Evolutionary conservation across 2,888 invertebrate genomes (phyloP), one percentile per base, ranked within the genome.

Genomic region (Agrypnus murinus): DNA sequence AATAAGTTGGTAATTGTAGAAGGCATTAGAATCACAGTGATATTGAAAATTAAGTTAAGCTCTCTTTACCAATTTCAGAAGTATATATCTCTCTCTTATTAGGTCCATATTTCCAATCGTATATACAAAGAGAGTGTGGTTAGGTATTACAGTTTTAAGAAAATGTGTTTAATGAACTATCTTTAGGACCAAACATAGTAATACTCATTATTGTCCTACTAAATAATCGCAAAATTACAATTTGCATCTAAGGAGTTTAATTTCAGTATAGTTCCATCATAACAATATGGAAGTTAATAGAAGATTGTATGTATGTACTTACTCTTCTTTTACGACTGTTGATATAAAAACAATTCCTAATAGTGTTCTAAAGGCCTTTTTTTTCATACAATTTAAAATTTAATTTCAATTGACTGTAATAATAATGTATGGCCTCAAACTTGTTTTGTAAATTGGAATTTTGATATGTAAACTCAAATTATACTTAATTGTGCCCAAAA

Each of bases 11-110:
- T 76, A 71, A 74, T 72, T 65, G 57, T 78, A 79, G 81, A 81
- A 81, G 82, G 82, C 81, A 79, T 82, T 82, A 80, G 80, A 80
- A 83, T 83, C 83, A 83, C 82, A 83, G 82, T 83, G 81, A 81
- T 77, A 79, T 78, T 75, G 59, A 71, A 69, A 67, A 65, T 48
- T 55, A 48, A 58, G 46, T 19, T 66, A 66, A 62, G 63, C 62
- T 50, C 66, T 50, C 60, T 59, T 58, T 19, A 53, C 8, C n/a
- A 36, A 36, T 50, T 34, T 38, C 32, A 38, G 36, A 32, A 38
- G 53, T 31, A 7, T 25, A 38, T 12, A 10, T 38, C 2, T 38
- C 7, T 12, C 19, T 58, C 19, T 12, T 31, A 58, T n/a, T n/a
- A n/a, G n/a, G n/a, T n/a, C n/a, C n/a, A n/a, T 5, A 43, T 19